A percentile compares a stretch with the other conserved stretches of the same genome.
Conservation (phyloP, 2,113 vertebrate genomes). For the Leucopsar rothschildi region DNA sequence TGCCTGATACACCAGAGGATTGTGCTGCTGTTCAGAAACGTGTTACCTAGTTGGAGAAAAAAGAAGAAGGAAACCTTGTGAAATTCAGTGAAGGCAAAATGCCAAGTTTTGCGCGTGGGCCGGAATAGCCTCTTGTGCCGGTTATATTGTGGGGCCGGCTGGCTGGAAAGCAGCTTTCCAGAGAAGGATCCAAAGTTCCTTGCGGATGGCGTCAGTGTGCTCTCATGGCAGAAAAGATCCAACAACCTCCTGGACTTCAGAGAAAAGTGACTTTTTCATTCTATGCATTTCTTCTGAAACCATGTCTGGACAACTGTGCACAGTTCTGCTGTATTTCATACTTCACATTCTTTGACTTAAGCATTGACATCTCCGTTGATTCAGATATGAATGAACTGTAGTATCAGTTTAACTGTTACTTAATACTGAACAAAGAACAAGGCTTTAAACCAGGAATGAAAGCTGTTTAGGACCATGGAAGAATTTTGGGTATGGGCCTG, state of each 20-base stretch:
- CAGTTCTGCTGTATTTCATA: not conserved
- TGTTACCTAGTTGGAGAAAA: not conserved
- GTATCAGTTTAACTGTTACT: not conserved
- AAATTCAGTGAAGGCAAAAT: not conserved
- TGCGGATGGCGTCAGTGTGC: not conserved
- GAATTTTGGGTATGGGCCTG: not conserved
- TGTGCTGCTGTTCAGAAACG: not conserved
- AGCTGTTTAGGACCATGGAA: not conserved
- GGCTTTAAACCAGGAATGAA: not conserved
- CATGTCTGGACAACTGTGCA: not conserved
- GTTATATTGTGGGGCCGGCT: not conserved
- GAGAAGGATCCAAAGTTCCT: not conserved
- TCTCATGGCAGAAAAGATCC: not conserved
- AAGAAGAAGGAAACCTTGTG: not conserved
- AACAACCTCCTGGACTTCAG: not conserved
- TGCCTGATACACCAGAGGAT: not conserved
- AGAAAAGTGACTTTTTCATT: not conserved
- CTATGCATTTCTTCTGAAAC: not conserved
- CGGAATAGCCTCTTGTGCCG: not conserved
- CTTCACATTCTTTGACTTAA: not conserved
- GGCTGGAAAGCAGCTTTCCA: not conserved
- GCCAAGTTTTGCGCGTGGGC: not conserved
- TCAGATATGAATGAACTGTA: not conserved
- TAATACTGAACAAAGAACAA: not conserved
- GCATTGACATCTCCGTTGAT: not conserved